Conservation (phyloP, 1,140 invertebrate genomes). For the Lycorma delicatula region DNA sequence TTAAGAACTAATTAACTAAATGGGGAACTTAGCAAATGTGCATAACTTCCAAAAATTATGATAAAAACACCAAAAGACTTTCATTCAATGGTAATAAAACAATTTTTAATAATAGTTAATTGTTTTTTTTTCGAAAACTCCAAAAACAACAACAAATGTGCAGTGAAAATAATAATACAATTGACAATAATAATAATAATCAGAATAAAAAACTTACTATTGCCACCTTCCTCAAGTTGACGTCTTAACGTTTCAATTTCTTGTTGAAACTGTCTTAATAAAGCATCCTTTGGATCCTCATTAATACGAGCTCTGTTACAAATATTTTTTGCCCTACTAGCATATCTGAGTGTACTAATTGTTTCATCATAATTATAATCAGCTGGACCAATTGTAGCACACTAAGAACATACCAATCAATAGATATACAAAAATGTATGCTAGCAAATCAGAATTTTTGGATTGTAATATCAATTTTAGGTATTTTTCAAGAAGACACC, state of each 20-base stretch:
- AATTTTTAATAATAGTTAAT: too few species aligned
- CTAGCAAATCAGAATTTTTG: too few species aligned
- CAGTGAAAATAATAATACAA: too few species aligned
- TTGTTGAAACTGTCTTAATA: slow-evolving; percentile 90
- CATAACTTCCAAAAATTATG: too few species aligned
- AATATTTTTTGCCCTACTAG: slow-evolving; percentile 95
- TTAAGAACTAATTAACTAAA: too few species aligned
- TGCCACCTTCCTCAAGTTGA: slow-evolving; percentile 53
- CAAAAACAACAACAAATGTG: not conserved
- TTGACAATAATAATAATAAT: too few species aligned
- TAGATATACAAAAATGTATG: too few species aligned
- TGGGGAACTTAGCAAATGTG: too few species aligned
- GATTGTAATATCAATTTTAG: too few species aligned
- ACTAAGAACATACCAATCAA: slow-evolving; percentile 40
- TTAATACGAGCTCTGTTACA: slow-evolving; percentile 94
- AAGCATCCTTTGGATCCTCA: slow-evolving; percentile 95
- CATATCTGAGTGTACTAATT: slow-evolving; percentile 93
- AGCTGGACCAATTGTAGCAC: slow-evolving; percentile 91
- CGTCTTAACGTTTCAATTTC: slow-evolving; percentile 89
- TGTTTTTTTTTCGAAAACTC: not conserved
- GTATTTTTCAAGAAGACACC: too few species aligned
- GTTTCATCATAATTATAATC: slow-evolving; percentile 97
- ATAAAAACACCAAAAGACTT: too few species aligned
- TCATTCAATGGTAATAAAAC: too few species aligned
- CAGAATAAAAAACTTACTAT: not conserved